phyloP scores from a whole-genome alignment of 1,140 invertebrate genomes.

The Uloborus diversus region DNA sequence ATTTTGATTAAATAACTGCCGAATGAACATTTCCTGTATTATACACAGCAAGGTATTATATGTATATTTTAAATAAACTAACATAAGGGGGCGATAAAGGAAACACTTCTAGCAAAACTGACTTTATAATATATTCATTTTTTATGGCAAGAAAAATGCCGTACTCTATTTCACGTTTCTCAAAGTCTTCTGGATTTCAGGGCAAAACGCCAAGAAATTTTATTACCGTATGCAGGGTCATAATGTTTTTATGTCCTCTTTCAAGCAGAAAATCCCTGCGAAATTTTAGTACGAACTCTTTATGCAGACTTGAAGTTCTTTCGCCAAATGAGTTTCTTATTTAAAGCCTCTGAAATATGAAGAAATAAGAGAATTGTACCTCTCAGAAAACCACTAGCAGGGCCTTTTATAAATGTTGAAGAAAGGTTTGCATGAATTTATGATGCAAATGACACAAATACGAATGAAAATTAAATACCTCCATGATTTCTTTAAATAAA shows the following conservation, averaged over 20 bases:
- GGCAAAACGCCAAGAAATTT: not conserved
- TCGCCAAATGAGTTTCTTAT: not conserved
- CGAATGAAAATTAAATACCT: too few relatives aligned
- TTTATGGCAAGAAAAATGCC: not conserved
- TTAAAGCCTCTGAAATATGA: not conserved
- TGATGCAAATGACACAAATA: not conserved
- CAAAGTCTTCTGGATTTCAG: not conserved
- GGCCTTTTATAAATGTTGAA: not conserved
- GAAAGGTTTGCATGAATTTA: too few relatives aligned
- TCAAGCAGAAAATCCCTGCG: not conserved
- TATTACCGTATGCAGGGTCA: not conserved
- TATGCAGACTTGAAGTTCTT: slow-evolving; percentile 4
- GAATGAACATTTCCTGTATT: too few relatives aligned
- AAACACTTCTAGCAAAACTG: not conserved
- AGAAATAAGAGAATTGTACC: not conserved
- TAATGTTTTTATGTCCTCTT: slow-evolving; percentile 14
- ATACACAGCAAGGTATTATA: not conserved
- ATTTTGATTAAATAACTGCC: too few relatives aligned
- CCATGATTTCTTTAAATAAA: too few relatives aligned
- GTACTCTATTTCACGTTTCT: not conserved
- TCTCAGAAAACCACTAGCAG: not conserved
- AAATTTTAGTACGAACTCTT: not conserved
- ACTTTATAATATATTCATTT: not conserved
- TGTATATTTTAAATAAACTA: not conserved
- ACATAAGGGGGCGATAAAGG: not conserved